A percentile compares a stretch with the other conserved stretches of the same genome.
These are phyloP conservation scores for Galaxea fascicularis DNA, from an alignment of 92 coral and sea anemone species.

Conservation along the genomic window DNA sequence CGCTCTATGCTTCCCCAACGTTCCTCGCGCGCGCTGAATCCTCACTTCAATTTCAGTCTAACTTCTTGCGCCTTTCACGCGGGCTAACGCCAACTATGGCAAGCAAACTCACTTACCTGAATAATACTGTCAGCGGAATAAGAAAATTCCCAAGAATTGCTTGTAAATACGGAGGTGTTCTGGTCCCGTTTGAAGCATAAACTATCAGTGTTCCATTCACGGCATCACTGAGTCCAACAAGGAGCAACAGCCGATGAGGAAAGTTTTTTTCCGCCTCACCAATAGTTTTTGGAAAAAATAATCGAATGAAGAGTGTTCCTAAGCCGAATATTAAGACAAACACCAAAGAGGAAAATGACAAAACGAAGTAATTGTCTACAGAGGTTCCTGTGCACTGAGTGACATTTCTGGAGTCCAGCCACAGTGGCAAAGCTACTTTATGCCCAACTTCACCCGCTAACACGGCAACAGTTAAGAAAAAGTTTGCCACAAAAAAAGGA, in stretches of 20 bases:
- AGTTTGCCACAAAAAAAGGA: slow-evolving; percentile 63
- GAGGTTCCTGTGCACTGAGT: background rate
- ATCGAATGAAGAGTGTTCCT: slow-evolving; percentile 32
- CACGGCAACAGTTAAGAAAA: slow-evolving; percentile 65
- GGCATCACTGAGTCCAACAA: slow-evolving; percentile 81
- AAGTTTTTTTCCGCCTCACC: slow-evolving; percentile 81
- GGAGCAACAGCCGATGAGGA: slow-evolving; percentile 67
- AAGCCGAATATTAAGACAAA: slow-evolving; percentile 80
- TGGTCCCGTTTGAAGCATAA: slow-evolving; percentile 75
- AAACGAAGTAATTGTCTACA: slow-evolving; percentile 82
- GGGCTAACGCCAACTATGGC: too few relatives aligned
- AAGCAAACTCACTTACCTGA: slow-evolving; percentile 59
- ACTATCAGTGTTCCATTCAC: slow-evolving; percentile 77
- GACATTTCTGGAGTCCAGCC: slow-evolving; percentile 74
- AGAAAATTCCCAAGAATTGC: slow-evolving; percentile 86
- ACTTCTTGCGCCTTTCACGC: too few relatives aligned
- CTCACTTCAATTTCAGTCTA: too few relatives aligned
- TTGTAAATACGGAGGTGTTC: slow-evolving; percentile 93
- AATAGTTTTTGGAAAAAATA: slow-evolving; percentile 63
- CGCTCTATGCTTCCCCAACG: too few relatives aligned
- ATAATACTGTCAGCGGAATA: slow-evolving; percentile 75
- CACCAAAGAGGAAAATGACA: slow-evolving; percentile 69
- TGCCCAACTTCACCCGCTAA: slow-evolving; percentile 79
- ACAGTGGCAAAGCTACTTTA: slow-evolving; percentile 75
- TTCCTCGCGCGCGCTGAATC: too few relatives aligned